Conservation (phyloP, 2,113 vertebrate species). For the Glaucomys volans region DNA sequence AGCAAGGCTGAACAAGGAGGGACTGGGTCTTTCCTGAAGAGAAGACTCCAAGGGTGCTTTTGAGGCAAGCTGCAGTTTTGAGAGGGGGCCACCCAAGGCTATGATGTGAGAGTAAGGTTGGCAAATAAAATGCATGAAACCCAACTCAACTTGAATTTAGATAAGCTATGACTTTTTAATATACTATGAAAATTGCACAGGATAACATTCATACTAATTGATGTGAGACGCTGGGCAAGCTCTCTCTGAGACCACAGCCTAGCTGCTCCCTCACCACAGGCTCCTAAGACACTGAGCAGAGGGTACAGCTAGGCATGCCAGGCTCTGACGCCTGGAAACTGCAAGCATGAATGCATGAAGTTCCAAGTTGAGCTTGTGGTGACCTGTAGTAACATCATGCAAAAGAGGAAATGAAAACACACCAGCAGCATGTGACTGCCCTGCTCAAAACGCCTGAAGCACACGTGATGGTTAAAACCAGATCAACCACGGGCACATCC, state of each 20-base stretch:
- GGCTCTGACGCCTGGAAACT: neutral
- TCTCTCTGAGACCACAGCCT: neutral
- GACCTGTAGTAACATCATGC: fast-evolving
- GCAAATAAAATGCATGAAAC: too few species aligned
- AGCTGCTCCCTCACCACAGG: fast-evolving
- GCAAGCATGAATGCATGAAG: fast-evolving
- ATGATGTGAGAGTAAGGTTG: neutral
- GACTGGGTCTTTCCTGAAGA: too few species aligned
- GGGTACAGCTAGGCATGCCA: neutral
- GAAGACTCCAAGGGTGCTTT: fast-evolving
- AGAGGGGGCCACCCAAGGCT: fast-evolving
- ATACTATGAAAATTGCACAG: neutral
- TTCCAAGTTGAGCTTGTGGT: too few species aligned
- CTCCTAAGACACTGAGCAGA: neutral
- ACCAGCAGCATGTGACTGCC: fast-evolving
- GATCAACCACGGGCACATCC: fast-evolving
- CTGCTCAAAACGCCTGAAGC: neutral
- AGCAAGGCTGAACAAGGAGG: neutral
- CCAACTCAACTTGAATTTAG: neutral
- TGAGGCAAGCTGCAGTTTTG: neutral
- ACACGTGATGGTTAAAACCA: neutral
- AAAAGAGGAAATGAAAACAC: fast-evolving
- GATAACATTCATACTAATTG: too few species aligned
- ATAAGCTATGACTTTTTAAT: neutral
- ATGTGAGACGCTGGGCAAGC: fast-evolving